Percentiles rank a stretch among this genome's conserved stretches.
Conservation (phyloP, 1,140 invertebrate genomes). For the Heliconius himera region DNA sequence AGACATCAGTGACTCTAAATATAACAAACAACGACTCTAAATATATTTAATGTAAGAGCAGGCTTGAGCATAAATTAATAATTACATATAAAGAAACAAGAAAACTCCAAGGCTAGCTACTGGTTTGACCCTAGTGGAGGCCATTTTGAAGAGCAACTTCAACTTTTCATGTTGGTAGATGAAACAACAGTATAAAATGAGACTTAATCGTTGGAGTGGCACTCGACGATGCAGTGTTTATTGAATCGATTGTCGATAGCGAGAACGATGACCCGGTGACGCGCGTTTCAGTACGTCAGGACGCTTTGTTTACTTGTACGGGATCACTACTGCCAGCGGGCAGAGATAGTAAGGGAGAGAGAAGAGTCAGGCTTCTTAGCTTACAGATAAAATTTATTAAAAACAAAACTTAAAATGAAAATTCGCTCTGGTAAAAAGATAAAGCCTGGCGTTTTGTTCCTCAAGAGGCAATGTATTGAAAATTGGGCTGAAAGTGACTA, state of each 20-base stretch:
- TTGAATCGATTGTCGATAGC: slow-evolving; percentile 50
- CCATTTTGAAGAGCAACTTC: not conserved
- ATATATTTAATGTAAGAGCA: not conserved
- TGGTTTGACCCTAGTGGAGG: not conserved
- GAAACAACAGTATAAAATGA: not conserved
- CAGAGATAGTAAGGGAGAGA: not conserved
- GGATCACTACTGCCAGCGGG: slow-evolving; percentile 5
- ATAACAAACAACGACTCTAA: not conserved
- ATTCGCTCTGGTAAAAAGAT: too few relatives aligned
- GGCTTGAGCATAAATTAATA: not conserved
- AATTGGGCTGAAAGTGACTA: too few relatives aligned
- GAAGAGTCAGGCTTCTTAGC: not conserved
- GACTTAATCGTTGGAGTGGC: slow-evolving; percentile 31
- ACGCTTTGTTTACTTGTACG: slow-evolving; percentile 26
- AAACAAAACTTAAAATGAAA: too few relatives aligned
- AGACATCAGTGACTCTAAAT: not conserved
- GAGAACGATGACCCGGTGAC: slow-evolving; percentile 51
- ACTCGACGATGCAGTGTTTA: slow-evolving; percentile 42
- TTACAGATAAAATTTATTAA: not conserved
- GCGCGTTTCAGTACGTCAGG: slow-evolving; percentile 24
- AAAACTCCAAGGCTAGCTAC: not conserved
- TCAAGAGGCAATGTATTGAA: too few relatives aligned
- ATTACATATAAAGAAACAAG: not conserved
- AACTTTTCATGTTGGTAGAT: not conserved
- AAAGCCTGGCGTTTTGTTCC: too few relatives aligned